phyloP scores from a whole-genome alignment of 2,888 invertebrate species.

The Yponomeuta sedellus region DNA sequence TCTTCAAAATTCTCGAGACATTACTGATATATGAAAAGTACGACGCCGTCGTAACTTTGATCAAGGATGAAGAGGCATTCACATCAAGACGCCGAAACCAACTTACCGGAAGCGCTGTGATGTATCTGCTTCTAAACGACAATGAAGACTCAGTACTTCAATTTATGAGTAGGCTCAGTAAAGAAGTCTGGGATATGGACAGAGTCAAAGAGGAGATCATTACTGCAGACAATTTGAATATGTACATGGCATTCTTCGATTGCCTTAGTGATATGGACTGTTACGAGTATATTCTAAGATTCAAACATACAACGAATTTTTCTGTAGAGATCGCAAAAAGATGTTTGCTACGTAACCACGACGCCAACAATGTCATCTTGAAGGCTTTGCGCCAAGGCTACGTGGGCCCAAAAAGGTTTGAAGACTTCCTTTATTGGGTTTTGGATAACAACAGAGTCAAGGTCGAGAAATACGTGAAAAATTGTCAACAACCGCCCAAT shows the following conservation, averaged over 20 bases:
- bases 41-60: neutral
- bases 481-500: neutral
- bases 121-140: neutral
- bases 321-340: neutral
- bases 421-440: constrained; percentile 1
- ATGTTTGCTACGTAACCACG: neutral
- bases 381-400: neutral
- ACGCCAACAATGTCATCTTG: neutral
- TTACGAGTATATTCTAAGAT: neutral
- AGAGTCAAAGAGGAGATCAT: neutral
- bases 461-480: neutral
- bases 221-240: neutral
- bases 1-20: neutral
- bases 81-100: neutral
- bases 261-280: neutral
- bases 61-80: constrained; percentile 4
- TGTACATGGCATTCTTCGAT: neutral
- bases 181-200: neutral
- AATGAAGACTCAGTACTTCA: neutral
- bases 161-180: neutral
- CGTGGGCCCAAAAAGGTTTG: neutral
- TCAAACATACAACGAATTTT: neutral
- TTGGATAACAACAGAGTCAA: neutral
- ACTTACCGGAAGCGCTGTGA: neutral
- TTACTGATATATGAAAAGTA: neutral